Base-by-base conservation (phyloP, 2,888 invertebrate genomes). In the Nineta flava region DNA sequence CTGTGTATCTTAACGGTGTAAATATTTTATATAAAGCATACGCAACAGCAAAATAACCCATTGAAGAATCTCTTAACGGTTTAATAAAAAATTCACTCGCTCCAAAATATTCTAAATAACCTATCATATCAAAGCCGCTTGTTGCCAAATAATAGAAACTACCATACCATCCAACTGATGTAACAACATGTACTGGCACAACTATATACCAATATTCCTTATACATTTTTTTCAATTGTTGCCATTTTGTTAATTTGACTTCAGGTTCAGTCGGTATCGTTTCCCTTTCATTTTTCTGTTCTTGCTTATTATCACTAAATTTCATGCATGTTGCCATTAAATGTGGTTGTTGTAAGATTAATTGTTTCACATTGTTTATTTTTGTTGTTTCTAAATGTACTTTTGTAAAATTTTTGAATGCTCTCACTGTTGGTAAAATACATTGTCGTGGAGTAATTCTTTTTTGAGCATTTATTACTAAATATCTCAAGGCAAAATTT, bases 171-270 rank as follows among this genome's bases (percentile, higher is more conserved):
- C 83, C 73, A 32, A 79, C 70, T 2, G 95, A 97, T 9, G 94
- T 94, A 15, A 80, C 76, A 46, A 87, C 62, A 68, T 99, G 97
- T 2, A 99, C 96, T 4, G 93, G 96, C 51, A 97, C 72, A 51
- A 95, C 70, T 49, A 97, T 87, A 68, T 97, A 94, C 90, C 97
- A 97, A 69, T 97, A 96, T 62, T 94, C 86, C 64, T 85, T 86
- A 63, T 90, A 90, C 83, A 95, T 87, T 61, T 83, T 73, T 65
- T 92, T 94, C 66, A 96, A 92, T 60, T 78, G 79, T 58, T 86
- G 77, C 61, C 44, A 44, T 44, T 44, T 44, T 7, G 44, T 5
- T 26, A 38, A 38, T 13, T 38, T 38, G 6, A 15, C 38, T 2
- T 38, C n/a, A n/a, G 6, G 3, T n/a, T 6, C n/a, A 38, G 9